Base-by-base conservation (phyloP, 1,140 invertebrate genomes). In the Drosophila asahinai region DNA sequence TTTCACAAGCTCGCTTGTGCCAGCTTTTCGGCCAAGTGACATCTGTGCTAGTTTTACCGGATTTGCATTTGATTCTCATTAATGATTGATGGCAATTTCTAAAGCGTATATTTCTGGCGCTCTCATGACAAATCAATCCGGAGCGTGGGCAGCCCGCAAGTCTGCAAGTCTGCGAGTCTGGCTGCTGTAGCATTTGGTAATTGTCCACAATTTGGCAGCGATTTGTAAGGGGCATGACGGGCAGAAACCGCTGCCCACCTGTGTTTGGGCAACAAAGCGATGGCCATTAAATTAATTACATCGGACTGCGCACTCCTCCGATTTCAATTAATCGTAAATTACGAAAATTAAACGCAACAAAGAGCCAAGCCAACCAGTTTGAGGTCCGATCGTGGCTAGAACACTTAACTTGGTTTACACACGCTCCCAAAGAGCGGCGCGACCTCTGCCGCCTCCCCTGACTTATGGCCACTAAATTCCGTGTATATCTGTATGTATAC, bases 281-380 rank as follows among this genome's bases (percentile, higher is more conserved):
- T 77, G 83, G 83, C 77, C 84, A 87, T 87, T 87, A 87, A 89
- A 83, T 89, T 83, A 87, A 87, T 87, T 87, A 89, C 82, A 78
- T 64, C 76, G 52, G 45, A 27, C 66, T 62, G 48, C 49, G 61
- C 64, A 73, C 65, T 74, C 57, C 65, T 54, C 64, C 77, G 72
- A 77, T 83, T 89, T 87, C 84, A 83, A 87, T 87, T 80, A 83
- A 83, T 78, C 52, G 47, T 68, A 77, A 83, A 89, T 81, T 78
- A 83, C 80, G 60, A 80, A 61, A 71, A 79, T 79, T 63, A 74
- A 55, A 59, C 48, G 72, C 36, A 49, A 42, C 42, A 60, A 60
- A 38, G 64, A 33, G 17, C 19, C 54, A 15, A 22, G 36, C 19
- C 45, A 82, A 86, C 83, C 62, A 80, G 79, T 86, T 73, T 82